A percentile compares a stretch with the other conserved stretches of the same genome.
These are phyloP conservation scores for Chamaea fasciata DNA, from an alignment of 2,113 vertebrate genomes.

Conservation along the genomic window DNA sequence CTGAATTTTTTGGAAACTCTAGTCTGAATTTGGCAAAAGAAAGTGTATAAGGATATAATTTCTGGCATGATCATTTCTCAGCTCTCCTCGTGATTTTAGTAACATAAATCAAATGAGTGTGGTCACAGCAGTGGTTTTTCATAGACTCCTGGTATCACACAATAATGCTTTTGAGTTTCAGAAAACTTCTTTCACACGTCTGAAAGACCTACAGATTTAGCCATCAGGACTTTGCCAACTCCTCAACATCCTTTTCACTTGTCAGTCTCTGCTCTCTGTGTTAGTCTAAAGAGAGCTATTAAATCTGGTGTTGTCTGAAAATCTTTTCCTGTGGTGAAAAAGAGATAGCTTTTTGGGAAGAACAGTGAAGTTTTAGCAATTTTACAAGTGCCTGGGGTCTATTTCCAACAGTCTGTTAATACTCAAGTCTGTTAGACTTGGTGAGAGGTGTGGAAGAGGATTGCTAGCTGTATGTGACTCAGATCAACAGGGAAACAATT, in stretches of 20 bases:
- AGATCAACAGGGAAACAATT: not conserved
- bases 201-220: not conserved
- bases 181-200: not conserved
- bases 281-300: not conserved
- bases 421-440: not conserved
- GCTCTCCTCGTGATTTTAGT: not conserved
- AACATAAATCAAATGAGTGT: not conserved
- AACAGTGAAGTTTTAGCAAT: not conserved
- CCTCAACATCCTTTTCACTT: not conserved
- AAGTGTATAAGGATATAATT: not conserved
- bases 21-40: not conserved
- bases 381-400: not conserved
- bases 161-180: not conserved
- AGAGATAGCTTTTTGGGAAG: not conserved
- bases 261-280: not conserved
- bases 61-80: not conserved
- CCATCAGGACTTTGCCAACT: not conserved
- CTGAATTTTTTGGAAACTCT: not conserved
- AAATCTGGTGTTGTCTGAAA: not conserved
- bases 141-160: not conserved
- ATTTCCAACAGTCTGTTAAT: not conserved
- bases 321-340: not conserved
- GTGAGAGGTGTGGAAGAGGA: not conserved
- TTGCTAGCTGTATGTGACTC: not conserved
- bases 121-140: not conserved